Base-by-base conservation (phyloP, 2,888 invertebrate genomes). In the Clivina fossor region DNA sequence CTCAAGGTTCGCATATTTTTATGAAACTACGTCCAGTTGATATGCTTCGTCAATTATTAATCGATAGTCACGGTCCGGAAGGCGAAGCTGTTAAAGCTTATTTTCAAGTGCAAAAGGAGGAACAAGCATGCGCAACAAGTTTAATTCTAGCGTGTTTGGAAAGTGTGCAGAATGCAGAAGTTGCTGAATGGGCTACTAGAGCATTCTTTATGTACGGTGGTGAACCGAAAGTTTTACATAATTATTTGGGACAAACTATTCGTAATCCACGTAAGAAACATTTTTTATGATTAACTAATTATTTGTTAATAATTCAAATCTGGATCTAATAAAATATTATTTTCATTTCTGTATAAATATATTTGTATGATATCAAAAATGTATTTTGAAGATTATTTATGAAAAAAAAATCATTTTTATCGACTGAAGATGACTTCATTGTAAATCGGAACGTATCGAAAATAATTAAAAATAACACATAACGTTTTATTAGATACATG, bases 171-270 rank as follows among this genome's bases (percentile, higher is more conserved):
- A 85, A 85, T 64, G 78, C 79, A 8, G 85, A 90, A 58, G 77
- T 90, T 1, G 83, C 87, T 43, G 88, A 93, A 67, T 89, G 91
- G 87, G 95, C 96, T 0, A 87, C 92, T 0, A 84, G 92, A 63
- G 93, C 95, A 0, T 93, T 95, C 74, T 91, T 95, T 74, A 75
- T 93, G 60, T 94, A 92, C 69, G 96, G 97, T 18, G 90, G 91
- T 1, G 93, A 93, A 66, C 80, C 84, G 0, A 71, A 66, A 56
- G 37, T 71, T 4, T 16, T 48, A 11, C 20, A 28, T 13, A 49
- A 19, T 43, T 3, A 30, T 5, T 11, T 35, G 8, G 38, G 40
- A 13, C 44, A 41, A 24, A 48, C 43, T 15, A 22, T 55, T n/a
- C 26, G 50, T 24, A 44, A 40, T 40, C 20, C 57, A 41, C 24